Percentiles rank a stretch among this genome's conserved stretches.
phyloP scores from a whole-genome alignment of 2,113 vertebrate species.

The Aldabrachelys gigantea region DNA sequence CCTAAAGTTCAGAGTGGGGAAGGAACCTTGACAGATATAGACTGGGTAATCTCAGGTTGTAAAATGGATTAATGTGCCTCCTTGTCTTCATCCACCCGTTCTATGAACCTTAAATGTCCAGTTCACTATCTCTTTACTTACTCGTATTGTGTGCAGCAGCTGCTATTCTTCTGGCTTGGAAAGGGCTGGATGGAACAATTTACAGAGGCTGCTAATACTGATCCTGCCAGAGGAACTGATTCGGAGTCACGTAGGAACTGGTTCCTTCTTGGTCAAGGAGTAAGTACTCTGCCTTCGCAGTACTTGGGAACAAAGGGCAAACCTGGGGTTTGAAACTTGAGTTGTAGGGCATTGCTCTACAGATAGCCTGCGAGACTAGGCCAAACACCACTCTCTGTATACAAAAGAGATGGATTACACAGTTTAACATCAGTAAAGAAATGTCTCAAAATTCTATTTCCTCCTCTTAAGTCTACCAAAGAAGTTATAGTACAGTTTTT shows the following conservation, averaged over 20 bases:
- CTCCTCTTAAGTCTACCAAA: not conserved
- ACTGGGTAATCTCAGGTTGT: not conserved
- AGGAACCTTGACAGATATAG: not conserved
- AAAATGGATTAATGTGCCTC: not conserved
- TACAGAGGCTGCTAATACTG: not conserved
- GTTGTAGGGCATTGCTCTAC: not conserved
- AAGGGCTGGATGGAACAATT: not conserved
- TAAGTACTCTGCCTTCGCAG: not conserved
- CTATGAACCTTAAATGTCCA: not conserved
- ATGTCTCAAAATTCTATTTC: constrained; percentile 30
- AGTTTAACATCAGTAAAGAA: constrained; percentile 25
- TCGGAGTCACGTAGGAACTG: not conserved
- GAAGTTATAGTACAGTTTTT: not conserved
- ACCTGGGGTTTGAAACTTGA: not conserved
- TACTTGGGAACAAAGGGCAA: not conserved
- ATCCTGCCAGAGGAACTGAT: not conserved
- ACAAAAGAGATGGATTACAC: not conserved
- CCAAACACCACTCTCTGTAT: not conserved
- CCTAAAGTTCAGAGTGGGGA: too few species aligned
- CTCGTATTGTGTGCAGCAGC: not conserved
- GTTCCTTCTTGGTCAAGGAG: not conserved
- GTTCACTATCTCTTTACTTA: not conserved
- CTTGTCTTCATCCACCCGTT: not conserved
- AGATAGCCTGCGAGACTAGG: not conserved
- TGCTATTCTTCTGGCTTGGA: not conserved